phyloP scores from a whole-genome alignment of 2,113 vertebrate species.

The Melanocharis versteri region DNA sequence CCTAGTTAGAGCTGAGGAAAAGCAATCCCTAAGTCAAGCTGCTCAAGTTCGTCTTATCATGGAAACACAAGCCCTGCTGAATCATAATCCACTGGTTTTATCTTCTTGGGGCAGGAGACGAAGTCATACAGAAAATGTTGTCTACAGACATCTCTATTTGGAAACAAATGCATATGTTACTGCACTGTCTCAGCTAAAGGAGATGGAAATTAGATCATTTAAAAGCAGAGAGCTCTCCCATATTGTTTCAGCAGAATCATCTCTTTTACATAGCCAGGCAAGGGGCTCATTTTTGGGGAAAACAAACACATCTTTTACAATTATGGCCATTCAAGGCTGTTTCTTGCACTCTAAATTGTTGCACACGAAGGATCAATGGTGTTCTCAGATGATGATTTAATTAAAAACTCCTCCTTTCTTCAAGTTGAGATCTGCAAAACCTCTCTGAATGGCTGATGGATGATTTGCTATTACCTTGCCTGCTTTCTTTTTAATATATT shows the following conservation, averaged over 20 bases:
- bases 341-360: conserved; percentile 12
- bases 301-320: conserved; percentile 52
- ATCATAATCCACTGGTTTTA: neutral
- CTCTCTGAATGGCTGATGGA: neutral
- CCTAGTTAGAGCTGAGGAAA: neutral
- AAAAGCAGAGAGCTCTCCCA: conserved; percentile 13
- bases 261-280: neutral
- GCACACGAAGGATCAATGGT: neutral
- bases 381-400: conserved; percentile 32
- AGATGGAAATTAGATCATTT: conserved; percentile 58
- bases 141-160: neutral
- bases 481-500: neutral
- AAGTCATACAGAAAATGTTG: neutral
- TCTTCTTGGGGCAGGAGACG: neutral
- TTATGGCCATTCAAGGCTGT: conserved; percentile 23
- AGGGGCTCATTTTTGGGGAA: neutral
- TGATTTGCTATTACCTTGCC: neutral
- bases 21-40: neutral
- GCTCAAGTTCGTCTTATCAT: neutral
- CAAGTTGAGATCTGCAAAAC: neutral
- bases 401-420: conserved; percentile 24
- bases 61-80: neutral
- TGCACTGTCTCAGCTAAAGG: conserved; percentile 5
- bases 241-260: neutral
- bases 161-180: conserved; percentile 30